A percentile compares a stretch with the other conserved stretches of the same genome.
phyloP scores from a whole-genome alignment of 1,140 invertebrate species.

The Rhynchophorus ferrugineus region DNA sequence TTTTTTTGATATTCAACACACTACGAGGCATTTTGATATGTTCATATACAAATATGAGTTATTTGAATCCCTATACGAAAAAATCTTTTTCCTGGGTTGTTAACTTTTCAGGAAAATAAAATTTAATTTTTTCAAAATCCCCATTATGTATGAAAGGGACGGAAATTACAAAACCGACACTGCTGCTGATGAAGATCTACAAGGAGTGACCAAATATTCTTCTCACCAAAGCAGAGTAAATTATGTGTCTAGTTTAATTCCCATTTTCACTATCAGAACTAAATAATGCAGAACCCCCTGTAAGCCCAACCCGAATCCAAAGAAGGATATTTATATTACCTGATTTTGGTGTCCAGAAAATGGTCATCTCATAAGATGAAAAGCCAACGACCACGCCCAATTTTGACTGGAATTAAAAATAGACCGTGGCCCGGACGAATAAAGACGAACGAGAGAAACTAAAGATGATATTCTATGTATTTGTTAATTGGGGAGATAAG shows the following conservation, averaged over 20 bases:
- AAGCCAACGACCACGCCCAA: too few species aligned
- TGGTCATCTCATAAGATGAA: neutral
- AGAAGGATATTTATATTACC: too few species aligned
- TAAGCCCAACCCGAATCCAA: neutral
- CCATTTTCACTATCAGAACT: constrained; percentile 4
- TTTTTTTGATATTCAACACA: constrained; percentile 11
- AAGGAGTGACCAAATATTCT: constrained; percentile 12
- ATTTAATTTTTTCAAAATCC: neutral
- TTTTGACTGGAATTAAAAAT: too few species aligned
- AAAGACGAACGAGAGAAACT: too few species aligned
- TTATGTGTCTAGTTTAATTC: constrained; percentile 14
- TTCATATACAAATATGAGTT: constrained; percentile 1
- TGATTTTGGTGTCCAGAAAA: neutral
- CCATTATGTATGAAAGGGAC: constrained; percentile 28
- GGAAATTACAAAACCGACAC: constrained; percentile 37
- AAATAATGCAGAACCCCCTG: neutral
- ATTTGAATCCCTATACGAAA: too few species aligned
- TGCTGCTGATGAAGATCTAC: constrained; percentile 32
- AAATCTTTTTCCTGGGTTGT: too few species aligned
- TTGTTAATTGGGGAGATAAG: constrained; percentile 38
- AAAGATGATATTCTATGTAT: too few species aligned
- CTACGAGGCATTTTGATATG: constrained; percentile 17
- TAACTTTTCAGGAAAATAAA: too few species aligned
- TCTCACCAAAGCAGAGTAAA: constrained; percentile 18
- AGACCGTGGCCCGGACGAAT: too few species aligned